Evolutionary conservation across 2,797 vertebrate species (phyloP), one percentile per base, ranked within the genome.

Genomic region (Pygocentrus nattereri): DNA sequence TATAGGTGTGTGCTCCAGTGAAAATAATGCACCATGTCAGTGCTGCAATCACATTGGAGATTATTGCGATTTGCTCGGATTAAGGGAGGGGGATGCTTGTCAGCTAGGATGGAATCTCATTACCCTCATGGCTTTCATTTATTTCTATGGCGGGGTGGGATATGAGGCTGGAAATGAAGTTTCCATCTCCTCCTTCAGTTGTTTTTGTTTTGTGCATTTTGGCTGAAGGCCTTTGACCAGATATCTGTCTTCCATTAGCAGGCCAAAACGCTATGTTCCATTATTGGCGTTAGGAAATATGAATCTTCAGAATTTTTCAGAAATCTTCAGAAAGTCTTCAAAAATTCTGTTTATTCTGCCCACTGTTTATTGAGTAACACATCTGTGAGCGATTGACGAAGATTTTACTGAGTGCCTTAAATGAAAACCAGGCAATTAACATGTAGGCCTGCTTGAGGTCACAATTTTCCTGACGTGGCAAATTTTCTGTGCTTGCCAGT

Each of bases 221-320:
- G 82, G 85, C 83, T 65, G 44, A 54, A 65, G 75, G 76, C 76
- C 80, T 73, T 58, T 78, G 58, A 74, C 78, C 81, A 75, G 82
- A 87, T 65, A 87, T 90, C 89, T 92, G 91, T 76, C 89, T 93
- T 88, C 71, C 82, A 87, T 92, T 91, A 89, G 88, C 78, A 84
- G 86, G 80, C 87, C 90, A 86, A 85, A 86, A 86, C 88, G 84
- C 82, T 90, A 86, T 89, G 87, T 91, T 92, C 85, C 83, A 88
- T 79, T 89, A 83, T 86, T 90, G 87, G 90, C 90, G 87, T 88
- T 80, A 77, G 86, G 49, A 87, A 41, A 79, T 87, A 73, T 84
- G 77, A 79, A 86, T 89, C 83, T 84, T 81, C 64, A 75, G 44
- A 30, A 54, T 77, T 82, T 87, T 78, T n/a, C n/a, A n/a, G n/a